phyloP scores from a whole-genome alignment of 2,797 vertebrate species.

The Astyanax mexicanus region DNA sequence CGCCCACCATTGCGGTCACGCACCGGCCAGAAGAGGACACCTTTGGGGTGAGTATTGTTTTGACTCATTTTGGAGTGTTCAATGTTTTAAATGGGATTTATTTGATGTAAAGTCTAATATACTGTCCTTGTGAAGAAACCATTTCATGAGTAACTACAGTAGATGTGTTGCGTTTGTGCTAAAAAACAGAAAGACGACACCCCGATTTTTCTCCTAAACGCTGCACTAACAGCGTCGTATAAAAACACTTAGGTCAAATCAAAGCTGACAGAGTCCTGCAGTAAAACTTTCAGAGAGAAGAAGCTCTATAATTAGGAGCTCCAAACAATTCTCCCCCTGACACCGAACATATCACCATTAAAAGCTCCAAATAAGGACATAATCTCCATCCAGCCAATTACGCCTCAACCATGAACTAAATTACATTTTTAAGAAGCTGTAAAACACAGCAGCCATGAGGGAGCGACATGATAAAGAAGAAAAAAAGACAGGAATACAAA shows the following conservation, averaged over 20 bases:
- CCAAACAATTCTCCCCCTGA: constrained; percentile 12
- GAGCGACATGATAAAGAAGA: constrained; percentile 42
- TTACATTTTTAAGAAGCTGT: constrained; percentile 62
- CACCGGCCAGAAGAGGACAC: constrained; percentile 89
- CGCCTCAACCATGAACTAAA: constrained; percentile 60
- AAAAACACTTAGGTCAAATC: constrained; percentile 41
- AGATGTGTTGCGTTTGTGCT: too few species aligned
- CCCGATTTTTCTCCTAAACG: constrained; percentile 7
- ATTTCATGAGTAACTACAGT: too few species aligned
- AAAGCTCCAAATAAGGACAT: constrained; percentile 57
- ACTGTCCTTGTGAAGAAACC: too few species aligned
- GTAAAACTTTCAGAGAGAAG: constrained; percentile 31
- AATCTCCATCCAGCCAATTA: constrained; percentile 70
- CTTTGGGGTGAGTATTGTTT: constrained; percentile 87
- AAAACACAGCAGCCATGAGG: constrained; percentile 50
- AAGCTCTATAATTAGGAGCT: constrained; percentile 49
- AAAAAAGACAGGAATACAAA: constrained; percentile 13
- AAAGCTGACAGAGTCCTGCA: constrained; percentile 34
- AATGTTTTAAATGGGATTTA: too few species aligned
- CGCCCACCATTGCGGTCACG: constrained; percentile 86
- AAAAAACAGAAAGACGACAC: constrained; percentile 23
- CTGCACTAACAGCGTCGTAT: constrained; percentile 23
- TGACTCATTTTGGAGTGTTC: too few species aligned
- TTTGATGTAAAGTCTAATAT: too few species aligned
- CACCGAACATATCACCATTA: constrained; percentile 23